Evolutionary conservation across 2,888 invertebrate species (phyloP), one percentile per base, ranked within the genome.

Genomic region (Cistogaster globosa): DNA sequence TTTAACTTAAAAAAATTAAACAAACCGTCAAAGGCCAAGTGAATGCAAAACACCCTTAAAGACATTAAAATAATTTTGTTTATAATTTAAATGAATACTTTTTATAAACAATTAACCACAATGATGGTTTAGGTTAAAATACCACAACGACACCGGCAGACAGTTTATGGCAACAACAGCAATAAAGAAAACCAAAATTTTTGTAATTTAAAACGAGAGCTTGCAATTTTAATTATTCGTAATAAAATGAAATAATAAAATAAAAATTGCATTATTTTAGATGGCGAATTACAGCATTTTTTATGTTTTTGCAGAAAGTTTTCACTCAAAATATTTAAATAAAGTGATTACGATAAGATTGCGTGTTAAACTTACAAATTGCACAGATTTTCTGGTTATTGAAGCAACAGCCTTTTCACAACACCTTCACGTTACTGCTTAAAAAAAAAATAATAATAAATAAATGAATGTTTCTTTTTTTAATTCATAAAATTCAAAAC

Each of bases 321-420:
- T 45, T 26, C n/a, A 22, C 18, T 4, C 1, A 57, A 57, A 57
- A 20, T 62, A 76, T 69, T 74, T 68, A 81, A 82, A 69, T 85
- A 48, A 69, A 78, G 74, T 81, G 48, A 26, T 74, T 78, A 78
- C 82, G 48, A 85, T 74, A 18, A 77, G 55, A 85, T 85, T 60
- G 85, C 85, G 78, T 85, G 85, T 75, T 78, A 55, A 36, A 65
- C 74, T 78, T 82, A 78, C 78, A 74, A 75, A 82, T 82, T 77
- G 48, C 65, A 83, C 76, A 76, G 68, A 5, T 81, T 75, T 74
- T 81, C 75, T 45, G 45, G 38, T 62, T 74, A 69, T 75, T 81
- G 48, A 71, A 71, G 65, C 69, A 79, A 78, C 55, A 45, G 63
- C 20, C n/a, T 57, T 38, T 48, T 32, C 38, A 58, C 11, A 68